phyloP scores from a whole-genome alignment of 2,113 vertebrate genomes.

The Actinemys pallida region DNA sequence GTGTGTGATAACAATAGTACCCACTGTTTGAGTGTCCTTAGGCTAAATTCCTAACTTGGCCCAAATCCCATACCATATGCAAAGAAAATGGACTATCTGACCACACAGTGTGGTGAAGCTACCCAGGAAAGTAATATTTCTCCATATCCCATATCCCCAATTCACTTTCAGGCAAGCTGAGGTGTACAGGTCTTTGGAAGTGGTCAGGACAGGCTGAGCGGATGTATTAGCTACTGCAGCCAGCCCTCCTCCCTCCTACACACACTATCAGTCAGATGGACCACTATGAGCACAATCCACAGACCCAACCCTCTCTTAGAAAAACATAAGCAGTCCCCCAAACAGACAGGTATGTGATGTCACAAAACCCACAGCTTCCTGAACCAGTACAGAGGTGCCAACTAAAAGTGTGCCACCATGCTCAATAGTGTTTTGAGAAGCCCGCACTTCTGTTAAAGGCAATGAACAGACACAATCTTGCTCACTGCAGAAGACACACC shows the following conservation, averaged over 20 bases:
- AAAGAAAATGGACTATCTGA: not conserved
- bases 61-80: not conserved
- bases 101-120: not conserved
- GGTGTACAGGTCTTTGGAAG: not conserved
- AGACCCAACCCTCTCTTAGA: not conserved
- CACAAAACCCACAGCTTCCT: accelerated
- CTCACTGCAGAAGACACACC: not conserved
- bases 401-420: not conserved
- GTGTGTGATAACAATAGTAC: not conserved
- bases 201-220: not conserved
- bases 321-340: not conserved
- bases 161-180: not conserved
- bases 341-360: not conserved
- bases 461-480: not conserved
- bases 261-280: not conserved
- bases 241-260: not conserved
- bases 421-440: not conserved
- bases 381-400: not conserved
- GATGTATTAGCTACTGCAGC: accelerated
- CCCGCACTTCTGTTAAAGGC: not conserved
- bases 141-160: accelerated
- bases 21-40: not conserved
- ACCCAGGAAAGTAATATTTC: not conserved
- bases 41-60: not conserved
- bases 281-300: accelerated